These are phyloP conservation scores for Oceanodroma tethys DNA, from an alignment of 2,113 vertebrate species.

Conservation along the genomic window DNA sequence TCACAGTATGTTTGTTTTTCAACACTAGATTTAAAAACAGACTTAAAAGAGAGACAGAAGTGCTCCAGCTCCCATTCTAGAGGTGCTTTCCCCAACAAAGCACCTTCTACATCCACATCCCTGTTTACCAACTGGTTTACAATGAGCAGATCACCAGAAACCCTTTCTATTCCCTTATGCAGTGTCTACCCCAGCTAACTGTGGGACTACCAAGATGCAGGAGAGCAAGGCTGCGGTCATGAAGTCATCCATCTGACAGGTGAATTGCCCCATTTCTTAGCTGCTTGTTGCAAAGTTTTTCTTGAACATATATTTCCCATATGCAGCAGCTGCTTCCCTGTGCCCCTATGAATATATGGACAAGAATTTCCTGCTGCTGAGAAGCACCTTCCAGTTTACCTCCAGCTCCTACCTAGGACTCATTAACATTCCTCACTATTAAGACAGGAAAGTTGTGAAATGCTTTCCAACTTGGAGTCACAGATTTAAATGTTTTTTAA, in stretches of 20 bases:
- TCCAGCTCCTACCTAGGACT: slow-evolving; percentile 1
- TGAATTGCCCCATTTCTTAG: background rate
- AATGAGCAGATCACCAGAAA: background rate
- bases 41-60: background rate
- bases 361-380: slow-evolving; percentile 6
- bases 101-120: background rate
- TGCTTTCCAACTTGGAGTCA: background rate
- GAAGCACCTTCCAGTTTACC: slow-evolving; percentile 16
- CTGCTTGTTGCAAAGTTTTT: slow-evolving; percentile 19
- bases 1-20: background rate
- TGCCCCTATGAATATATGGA: background rate
- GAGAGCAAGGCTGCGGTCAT: background rate
- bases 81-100: background rate
- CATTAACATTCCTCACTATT: background rate
- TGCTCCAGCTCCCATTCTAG: background rate
- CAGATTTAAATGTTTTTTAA: background rate
- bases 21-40: background rate
- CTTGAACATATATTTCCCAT: slow-evolving; percentile 5
- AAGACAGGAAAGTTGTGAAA: background rate
- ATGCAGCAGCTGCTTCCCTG: background rate
- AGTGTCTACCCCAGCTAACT: background rate
- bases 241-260: slow-evolving; percentile 1
- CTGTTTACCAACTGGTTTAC: background rate
- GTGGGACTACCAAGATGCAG: background rate
- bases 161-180: background rate